Base-by-base conservation (phyloP, 2,888 invertebrate genomes). In the Dusona sp. region DNA sequence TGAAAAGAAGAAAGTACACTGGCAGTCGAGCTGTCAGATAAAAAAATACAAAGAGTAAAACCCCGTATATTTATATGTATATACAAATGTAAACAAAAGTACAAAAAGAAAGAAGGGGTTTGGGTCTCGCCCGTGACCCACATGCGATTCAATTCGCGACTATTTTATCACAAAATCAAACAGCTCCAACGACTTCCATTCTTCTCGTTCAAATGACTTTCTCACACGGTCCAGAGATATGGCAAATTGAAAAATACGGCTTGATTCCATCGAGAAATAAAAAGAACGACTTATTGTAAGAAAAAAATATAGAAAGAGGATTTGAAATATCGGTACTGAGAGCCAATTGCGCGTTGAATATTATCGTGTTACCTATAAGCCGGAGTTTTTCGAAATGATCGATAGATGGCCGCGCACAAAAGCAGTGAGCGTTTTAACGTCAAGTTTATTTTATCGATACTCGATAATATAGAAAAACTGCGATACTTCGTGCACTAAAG, bases 131-230 rank as follows among this genome's bases (percentile, higher is more conserved):
- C 42, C 48, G 73, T 82, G 82, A 85, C 82, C 79, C 68, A 79
- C 68, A 85, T 85, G 74, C 84, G 75, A 70, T 81, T 54, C 72
- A 57, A 74, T 74, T 82, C 54, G 67, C 78, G n/a, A 65, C 57
- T 74, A 80, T 65, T 81, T 57, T 81, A 74, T 81, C 74, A 67
- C 42, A 67, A 67, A 45, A 81, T 81, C 81, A 45, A 81, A 81
- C 81, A 64, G 42, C 57, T 22, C 38, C 65, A 36, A 51, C 73
- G 65, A 67, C 42, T 81, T 54, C 57, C 42, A 81, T 81, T 81
- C 74, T 81, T 74, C 45, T 36, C 33, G 11, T 42, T 67, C 33
- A 33, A 67, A 81, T 54, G 57, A 67, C 74, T 67, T 68, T 81
- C 67, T 57, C 74, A 68, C 81, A 65, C 65, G 73, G 51, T 73